Evolutionary conservation across 2,888 invertebrate genomes (phyloP).

Genomic region (Lasioglossum lativentre): DNA sequence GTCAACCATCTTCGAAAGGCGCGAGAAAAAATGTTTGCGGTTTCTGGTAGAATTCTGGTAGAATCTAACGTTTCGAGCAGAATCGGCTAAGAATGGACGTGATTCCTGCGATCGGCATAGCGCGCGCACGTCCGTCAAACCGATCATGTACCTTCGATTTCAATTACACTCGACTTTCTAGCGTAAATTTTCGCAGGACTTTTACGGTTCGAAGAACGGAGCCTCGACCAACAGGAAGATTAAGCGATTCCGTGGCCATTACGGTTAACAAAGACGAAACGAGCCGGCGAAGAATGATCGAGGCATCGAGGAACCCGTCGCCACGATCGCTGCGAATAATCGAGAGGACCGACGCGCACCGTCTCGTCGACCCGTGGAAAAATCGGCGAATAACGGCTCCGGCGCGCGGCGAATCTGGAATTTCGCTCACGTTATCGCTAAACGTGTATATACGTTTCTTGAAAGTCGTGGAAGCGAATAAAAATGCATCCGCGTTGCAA

Average conservation of each 20-base stretch:
- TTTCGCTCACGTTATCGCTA: slow-evolving; percentile 64
- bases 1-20: not conserved
- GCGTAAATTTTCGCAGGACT: not conserved
- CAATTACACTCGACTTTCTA: not conserved
- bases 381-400: slow-evolving; percentile 8
- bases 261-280: not conserved
- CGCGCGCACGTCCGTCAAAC: not conserved
- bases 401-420: slow-evolving; percentile 50
- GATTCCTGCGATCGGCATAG: not conserved
- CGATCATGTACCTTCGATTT: not conserved
- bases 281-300: not conserved
- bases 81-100: not conserved
- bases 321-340: not conserved
- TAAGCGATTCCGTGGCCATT: slow-evolving; percentile 6
- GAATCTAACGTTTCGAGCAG: not conserved
- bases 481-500: slow-evolving; percentile 74
- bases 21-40: not conserved
- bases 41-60: not conserved
- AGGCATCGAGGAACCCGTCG: not conserved
- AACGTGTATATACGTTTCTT: slow-evolving; percentile 55
- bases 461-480: slow-evolving; percentile 61
- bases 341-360: not conserved
- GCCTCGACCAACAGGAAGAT: not conserved
- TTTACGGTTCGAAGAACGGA: not conserved
- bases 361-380: not conserved